Percentiles rank a stretch among this genome's conserved stretches.
Evolutionary conservation across 2,797 vertebrate species (phyloP).

Genomic region (Cuculus canorus): DNA sequence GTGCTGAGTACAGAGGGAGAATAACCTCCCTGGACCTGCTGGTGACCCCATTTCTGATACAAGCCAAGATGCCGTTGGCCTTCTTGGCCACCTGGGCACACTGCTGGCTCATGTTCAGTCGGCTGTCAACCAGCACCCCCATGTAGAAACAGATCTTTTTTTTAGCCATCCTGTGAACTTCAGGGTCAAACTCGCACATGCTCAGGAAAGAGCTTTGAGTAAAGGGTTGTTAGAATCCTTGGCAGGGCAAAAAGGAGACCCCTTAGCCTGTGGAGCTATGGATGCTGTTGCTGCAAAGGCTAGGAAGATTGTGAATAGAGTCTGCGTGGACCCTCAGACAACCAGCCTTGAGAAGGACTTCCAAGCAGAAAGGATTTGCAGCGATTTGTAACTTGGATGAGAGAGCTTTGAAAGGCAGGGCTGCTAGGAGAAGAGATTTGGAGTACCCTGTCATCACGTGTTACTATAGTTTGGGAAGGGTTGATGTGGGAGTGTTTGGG

Average conservation of each 20-base stretch:
- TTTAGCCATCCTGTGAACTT: not conserved
- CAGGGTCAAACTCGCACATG: fast-evolving
- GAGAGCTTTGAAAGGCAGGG: not conserved
- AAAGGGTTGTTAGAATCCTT: not conserved
- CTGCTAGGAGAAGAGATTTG: not conserved
- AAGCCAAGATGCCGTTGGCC: too few species aligned
- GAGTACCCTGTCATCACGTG: fast-evolving
- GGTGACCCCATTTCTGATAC: too few species aligned
- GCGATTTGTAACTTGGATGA: not conserved
- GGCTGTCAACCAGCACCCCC: too few species aligned
- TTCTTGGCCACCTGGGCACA: too few species aligned
- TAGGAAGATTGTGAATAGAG: not conserved
- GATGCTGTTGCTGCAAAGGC: not conserved
- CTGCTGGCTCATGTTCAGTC: too few species aligned
- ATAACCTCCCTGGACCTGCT: too few species aligned
- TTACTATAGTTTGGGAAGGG: not conserved
- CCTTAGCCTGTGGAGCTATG: not conserved
- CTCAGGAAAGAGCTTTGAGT: not conserved
- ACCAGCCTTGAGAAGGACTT: not conserved
- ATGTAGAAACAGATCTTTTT: not conserved
- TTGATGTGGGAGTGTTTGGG: not conserved
- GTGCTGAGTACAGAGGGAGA: too few species aligned
- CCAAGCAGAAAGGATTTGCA: not conserved
- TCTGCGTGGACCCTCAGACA: not conserved
- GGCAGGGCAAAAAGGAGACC: not conserved